Conservation (phyloP, 2,797 vertebrate genomes). For the Danio aesculapii region DNA sequence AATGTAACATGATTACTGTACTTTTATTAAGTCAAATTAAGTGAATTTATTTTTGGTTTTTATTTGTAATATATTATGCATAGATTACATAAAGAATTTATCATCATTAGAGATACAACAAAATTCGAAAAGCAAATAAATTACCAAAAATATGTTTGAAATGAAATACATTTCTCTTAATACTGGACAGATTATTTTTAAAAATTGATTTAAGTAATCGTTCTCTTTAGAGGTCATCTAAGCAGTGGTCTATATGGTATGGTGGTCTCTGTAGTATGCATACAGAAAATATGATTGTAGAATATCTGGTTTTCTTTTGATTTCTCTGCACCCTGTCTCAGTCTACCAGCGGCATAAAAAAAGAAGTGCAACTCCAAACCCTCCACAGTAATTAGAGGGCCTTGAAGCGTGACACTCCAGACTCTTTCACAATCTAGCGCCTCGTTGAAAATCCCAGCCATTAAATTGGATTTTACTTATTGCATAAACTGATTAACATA, state of each 20-base stretch:
- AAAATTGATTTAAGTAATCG: neutral
- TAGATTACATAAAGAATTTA: neutral
- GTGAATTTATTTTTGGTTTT: too few species aligned
- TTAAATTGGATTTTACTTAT: constrained; percentile 51
- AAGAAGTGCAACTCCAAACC: constrained; percentile 17
- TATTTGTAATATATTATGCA: neutral
- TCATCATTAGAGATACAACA: neutral
- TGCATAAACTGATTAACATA: constrained; percentile 43
- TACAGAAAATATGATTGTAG: neutral
- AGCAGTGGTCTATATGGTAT: neutral
- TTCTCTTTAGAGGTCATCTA: neutral
- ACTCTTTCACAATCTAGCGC: constrained; percentile 13
- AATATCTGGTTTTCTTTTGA: neutral
- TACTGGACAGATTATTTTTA: neutral
- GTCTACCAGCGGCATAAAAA: neutral
- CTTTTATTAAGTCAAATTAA: too few species aligned
- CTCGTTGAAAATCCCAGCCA: constrained; percentile 24
- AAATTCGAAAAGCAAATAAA: neutral
- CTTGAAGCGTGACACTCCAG: constrained; percentile 25
- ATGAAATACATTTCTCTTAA: neutral
- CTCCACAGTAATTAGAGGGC: constrained; percentile 27
- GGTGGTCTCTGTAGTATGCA: neutral
- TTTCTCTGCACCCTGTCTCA: neutral
- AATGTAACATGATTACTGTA: too few species aligned
- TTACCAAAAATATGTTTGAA: too few species aligned